Evolutionary conservation across 2,113 vertebrate species (phyloP), one percentile per base, ranked within the genome.

Genomic region (Forbesichthys agassizii): DNA sequence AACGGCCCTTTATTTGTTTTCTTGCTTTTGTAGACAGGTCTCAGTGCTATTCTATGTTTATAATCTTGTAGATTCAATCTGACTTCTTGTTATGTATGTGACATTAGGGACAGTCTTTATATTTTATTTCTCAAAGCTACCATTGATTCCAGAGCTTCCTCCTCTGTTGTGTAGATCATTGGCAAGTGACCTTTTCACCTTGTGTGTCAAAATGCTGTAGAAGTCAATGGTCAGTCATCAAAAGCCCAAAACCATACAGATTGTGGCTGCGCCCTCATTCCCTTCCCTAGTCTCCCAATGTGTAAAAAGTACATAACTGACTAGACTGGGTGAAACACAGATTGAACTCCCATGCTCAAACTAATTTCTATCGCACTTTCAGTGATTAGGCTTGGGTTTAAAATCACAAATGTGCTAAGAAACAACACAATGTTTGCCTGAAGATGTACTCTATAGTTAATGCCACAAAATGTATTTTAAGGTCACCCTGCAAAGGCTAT

Each of bases 111-210:
- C 71, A 80, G 73, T 73, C 36, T 42, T 42, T 42, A 64, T 48
- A 36, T 59, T 48, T 54, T 46, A 42, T 62, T 4, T 61, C 11
- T 42, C n/a, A 47, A 80, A 79, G 66, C 67, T 82, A 83, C 74
- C 72, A 75, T 49, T 62, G 59, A 84, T 80, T 86, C 81, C 81
- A 79, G 83, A 85, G 81, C 89, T 88, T 89, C 86, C 85, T 80
- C 78, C 61, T 52, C 69, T 46, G 52, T 60, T 16, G 62, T 84
- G 73, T 66, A 80, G 64, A 75, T 77, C 77, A 48, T 75, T 65
- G 77, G 68, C 62, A 61, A 11, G 52, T 74, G 66, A 76, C 13
- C 7, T 68, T 72, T 82, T 47, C 60, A 49, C 51, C 65, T 71
- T 66, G 12, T 66, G 12, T 62, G 51, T 73, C 69, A 67, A 61